Base-by-base conservation (phyloP, 1,140 invertebrate species). In the Tribolium madens region DNA sequence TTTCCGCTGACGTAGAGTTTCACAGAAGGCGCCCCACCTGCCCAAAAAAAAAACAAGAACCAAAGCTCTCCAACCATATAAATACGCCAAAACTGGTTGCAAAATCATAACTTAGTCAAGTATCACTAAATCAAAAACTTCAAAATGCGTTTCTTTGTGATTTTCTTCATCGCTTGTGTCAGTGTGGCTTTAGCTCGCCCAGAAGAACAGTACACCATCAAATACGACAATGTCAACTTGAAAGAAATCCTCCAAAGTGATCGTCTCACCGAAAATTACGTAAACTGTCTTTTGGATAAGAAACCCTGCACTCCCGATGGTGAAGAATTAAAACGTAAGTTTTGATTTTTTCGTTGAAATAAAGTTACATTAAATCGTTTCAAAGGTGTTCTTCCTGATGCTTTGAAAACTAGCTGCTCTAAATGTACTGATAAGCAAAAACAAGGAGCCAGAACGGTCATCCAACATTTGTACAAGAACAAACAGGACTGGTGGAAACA, bases 361-460 rank as follows among this genome's bases (percentile, higher is more conserved):
- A n/a, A n/a, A n/a, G n/a, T n/a, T n/a, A n/a, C n/a, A n/a, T n/a
- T n/a, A n/a, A n/a, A n/a, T 72, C 10, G 18, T 33, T 52, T 9
- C 12, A 13, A 15, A 73, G 70, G 21, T 13, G 31, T 52, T 12
- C 46, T 73, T 17, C 92, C 92, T 7, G 91, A 93, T 79, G 91
- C 91, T 0, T 85, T 93, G 50, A 85, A 88, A 69, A 90, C 88
- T 6, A 88, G 90, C 10, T 93, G 92, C 78, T 84, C 86, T 13
- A 89, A 90, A 80, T 93, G 92, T 82, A 92, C 88, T 10, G 88
- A 89, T 3, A 86, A 85, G 6, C 92, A 93, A 81, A 88, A 87
- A 42, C 85, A 84, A 3, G 89, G 90, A 5, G 89, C 91, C 2
- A 88, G 91, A 64, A 89, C 89, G 79, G 86, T 92, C 4, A 89